Conservation (phyloP, 2,797 vertebrate species). For the Halcyon badia region DNA sequence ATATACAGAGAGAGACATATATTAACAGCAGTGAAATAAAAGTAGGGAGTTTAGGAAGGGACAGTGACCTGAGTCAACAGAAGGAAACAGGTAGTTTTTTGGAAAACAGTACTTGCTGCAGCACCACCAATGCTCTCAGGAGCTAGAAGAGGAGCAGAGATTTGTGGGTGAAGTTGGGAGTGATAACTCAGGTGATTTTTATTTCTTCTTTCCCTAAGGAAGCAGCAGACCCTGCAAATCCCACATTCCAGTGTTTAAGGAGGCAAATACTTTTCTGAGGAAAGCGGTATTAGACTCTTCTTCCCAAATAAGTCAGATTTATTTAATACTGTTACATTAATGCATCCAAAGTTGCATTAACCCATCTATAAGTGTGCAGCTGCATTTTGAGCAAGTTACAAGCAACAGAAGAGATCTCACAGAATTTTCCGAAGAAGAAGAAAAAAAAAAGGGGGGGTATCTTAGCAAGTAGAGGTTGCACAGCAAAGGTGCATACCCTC, state of each 20-base stretch:
- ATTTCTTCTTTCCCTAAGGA: neutral
- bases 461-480: neutral
- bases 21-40: neutral
- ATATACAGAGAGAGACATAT: neutral
- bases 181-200: neutral
- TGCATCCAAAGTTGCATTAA: neutral
- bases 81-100: neutral
- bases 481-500: rapidly evolving
- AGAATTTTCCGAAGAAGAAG: neutral
- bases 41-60: neutral
- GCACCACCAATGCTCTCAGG: neutral
- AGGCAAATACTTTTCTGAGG: neutral
- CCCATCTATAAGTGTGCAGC: neutral
- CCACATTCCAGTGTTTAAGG: neutral
- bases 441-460: neutral
- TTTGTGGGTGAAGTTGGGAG: neutral
- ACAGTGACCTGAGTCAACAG: neutral
- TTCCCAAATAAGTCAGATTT: neutral
- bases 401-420: neutral
- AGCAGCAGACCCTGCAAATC: neutral
- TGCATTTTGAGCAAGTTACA: neutral
- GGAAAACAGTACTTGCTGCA: neutral
- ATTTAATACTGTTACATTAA: neutral
- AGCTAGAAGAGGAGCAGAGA: neutral
- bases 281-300: neutral